A percentile compares a stretch with the other conserved stretches of the same genome.
Conservation (phyloP, 1,140 invertebrate species). For the Drosophila suzukii region DNA sequence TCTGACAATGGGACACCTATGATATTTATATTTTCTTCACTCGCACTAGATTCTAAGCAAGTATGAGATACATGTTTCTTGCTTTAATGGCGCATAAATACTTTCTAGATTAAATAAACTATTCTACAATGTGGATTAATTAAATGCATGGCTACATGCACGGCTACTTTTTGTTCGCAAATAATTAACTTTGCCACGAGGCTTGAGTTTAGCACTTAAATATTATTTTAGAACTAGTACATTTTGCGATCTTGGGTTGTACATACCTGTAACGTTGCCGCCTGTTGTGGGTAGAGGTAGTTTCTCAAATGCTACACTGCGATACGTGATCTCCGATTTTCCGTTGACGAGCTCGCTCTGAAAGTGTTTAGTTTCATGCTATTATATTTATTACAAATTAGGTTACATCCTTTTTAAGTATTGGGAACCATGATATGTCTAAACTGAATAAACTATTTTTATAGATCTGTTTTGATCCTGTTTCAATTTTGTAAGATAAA, state of each 20-base stretch:
- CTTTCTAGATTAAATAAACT: constrained; percentile 65
- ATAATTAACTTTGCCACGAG: constrained; percentile 24
- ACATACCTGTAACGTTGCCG: constrained; percentile 89
- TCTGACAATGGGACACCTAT: constrained; percentile 35
- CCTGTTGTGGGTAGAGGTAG: constrained; percentile 90
- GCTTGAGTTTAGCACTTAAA: constrained; percentile 2
- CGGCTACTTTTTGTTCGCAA: constrained; percentile 14
- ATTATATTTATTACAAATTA: not conserved
- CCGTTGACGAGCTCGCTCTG: constrained; percentile 77
- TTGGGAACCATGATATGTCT: too few species aligned
- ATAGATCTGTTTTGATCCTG: too few species aligned
- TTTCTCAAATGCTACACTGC: constrained; percentile 89
- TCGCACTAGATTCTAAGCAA: constrained; percentile 21
- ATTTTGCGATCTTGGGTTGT: not conserved
- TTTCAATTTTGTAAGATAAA: too few species aligned
- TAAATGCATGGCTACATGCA: constrained; percentile 29
- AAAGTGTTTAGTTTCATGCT: constrained; percentile 3
- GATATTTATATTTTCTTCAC: constrained; percentile 22
- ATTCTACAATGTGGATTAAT: constrained; percentile 43
- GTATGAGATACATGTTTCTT: constrained; percentile 14
- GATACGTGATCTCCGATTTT: constrained; percentile 85
- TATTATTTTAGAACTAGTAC: constrained; percentile 3
- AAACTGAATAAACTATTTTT: too few species aligned
- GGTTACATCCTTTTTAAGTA: too few species aligned
- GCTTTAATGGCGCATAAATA: constrained; percentile 69